These are phyloP conservation scores for Pterois miles DNA, from an alignment of 2,797 vertebrate species.

Conservation along the genomic window DNA sequence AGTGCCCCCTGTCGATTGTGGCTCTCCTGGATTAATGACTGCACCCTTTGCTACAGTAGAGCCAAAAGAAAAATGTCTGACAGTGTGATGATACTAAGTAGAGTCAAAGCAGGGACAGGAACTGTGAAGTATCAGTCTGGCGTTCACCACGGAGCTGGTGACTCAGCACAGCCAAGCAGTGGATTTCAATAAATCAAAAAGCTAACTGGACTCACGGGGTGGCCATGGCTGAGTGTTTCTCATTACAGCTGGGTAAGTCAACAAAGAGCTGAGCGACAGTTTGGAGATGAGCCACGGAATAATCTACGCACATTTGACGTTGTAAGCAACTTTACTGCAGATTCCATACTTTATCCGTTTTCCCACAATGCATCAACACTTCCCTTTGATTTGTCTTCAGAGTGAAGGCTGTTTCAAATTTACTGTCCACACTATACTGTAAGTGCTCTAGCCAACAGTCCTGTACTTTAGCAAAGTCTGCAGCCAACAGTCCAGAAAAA, in stretches of 20 bases:
- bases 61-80: conserved; percentile 50
- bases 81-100: conserved; percentile 66
- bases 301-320: conserved; percentile 52
- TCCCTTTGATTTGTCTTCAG: conserved; percentile 31
- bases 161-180: conserved; percentile 75
- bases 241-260: conserved; percentile 69
- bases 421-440: conserved; percentile 15
- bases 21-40: conserved; percentile 47
- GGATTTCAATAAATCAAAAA: conserved; percentile 83
- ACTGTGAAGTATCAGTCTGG: conserved; percentile 67
- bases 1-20: conserved; percentile 48
- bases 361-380: conserved; percentile 40
- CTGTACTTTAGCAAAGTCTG: not conserved
- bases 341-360: conserved; percentile 37
- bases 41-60: conserved; percentile 17
- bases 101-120: conserved; percentile 61
- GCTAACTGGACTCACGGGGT: conserved; percentile 74
- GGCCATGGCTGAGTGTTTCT: conserved; percentile 70
- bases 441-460: not conserved
- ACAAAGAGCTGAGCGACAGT: conserved; percentile 69
- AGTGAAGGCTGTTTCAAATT: not conserved
- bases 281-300: conserved; percentile 58
- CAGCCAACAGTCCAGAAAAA: not conserved
- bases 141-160: conserved; percentile 72
- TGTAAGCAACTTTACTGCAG: conserved; percentile 64